Conservation (phyloP, 2,888 invertebrate genomes). For the Polietes domitor region DNA sequence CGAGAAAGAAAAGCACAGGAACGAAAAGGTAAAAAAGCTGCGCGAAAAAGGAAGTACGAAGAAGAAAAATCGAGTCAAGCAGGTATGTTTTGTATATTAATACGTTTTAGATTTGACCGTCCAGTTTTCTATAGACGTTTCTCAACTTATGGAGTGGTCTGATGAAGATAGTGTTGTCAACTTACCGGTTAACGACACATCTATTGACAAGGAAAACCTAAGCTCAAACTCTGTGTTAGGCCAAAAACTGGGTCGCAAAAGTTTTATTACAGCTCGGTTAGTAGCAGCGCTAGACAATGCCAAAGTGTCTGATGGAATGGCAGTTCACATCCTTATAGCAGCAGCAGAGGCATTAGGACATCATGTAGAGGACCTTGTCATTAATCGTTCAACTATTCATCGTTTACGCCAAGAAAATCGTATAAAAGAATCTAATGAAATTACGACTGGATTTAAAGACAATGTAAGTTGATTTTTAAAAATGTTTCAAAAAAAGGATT, state of each 20-base stretch:
- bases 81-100: too few relatives aligned
- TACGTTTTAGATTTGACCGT: too few relatives aligned
- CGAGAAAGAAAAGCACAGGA: not conserved
- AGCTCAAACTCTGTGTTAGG: too few relatives aligned
- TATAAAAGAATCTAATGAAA: too few relatives aligned
- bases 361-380: slow-evolving; percentile 3
- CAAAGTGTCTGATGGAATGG: not conserved
- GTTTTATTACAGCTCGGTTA: not conserved
- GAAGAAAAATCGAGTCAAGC: not conserved
- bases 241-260: not conserved
- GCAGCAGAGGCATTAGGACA: slow-evolving; percentile 31
- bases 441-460: too few relatives aligned
- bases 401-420: too few relatives aligned
- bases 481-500: too few relatives aligned
- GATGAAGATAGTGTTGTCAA: not conserved
- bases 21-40: not conserved
- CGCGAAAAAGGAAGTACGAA: slow-evolving; percentile 9
- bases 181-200: too few relatives aligned
- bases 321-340: slow-evolving; percentile 31
- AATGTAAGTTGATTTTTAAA: too few relatives aligned
- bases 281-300: not conserved
- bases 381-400: too few relatives aligned
- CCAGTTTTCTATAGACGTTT: not conserved
- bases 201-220: too few relatives aligned
- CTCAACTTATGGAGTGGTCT: not conserved